Percentiles rank a stretch among this genome's conserved stretches.
Conservation (phyloP, 2,888 invertebrate genomes). For the Catocala fraxini region DNA sequence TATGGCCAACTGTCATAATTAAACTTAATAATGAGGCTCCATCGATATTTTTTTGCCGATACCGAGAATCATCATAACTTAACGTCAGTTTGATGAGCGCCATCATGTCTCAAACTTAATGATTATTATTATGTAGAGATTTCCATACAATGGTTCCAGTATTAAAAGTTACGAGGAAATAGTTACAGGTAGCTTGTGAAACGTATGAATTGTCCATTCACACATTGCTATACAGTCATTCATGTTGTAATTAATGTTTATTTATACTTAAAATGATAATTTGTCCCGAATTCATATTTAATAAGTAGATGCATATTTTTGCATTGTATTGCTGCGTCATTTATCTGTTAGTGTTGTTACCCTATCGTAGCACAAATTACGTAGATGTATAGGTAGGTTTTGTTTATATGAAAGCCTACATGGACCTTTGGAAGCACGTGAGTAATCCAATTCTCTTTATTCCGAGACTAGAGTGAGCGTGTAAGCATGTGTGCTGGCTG, state of each 20-base stretch:
- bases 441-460: conserved; percentile 45
- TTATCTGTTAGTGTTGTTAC: background rate
- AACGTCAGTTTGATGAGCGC: conserved; percentile 71
- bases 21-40: conserved; percentile 81
- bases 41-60: conserved; percentile 76
- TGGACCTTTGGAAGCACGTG: conserved; percentile 12
- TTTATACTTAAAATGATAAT: background rate
- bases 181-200: conserved; percentile 16
- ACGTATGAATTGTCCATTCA: conserved; percentile 3
- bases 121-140: conserved; percentile 53
- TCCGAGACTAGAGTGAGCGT: conserved; percentile 28
- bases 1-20: conserved; percentile 86
- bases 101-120: conserved; percentile 62
- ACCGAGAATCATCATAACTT: conserved; percentile 80
- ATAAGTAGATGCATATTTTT: too few relatives aligned
- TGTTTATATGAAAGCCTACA: conserved; percentile 7
- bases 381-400: background rate
- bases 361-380: background rate
- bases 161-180: conserved; percentile 43
- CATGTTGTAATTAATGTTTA: background rate
- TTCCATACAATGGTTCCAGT: conserved; percentile 58
- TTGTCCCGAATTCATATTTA: background rate
- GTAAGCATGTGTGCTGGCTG: conserved; percentile 34
- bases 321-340: background rate
- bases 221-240: conserved; percentile 11